Percentiles rank a stretch among this genome's conserved stretches.
Evolutionary conservation across 2,797 vertebrate genomes (phyloP).

Genomic region (Threskiornis aethiopicus): DNA sequence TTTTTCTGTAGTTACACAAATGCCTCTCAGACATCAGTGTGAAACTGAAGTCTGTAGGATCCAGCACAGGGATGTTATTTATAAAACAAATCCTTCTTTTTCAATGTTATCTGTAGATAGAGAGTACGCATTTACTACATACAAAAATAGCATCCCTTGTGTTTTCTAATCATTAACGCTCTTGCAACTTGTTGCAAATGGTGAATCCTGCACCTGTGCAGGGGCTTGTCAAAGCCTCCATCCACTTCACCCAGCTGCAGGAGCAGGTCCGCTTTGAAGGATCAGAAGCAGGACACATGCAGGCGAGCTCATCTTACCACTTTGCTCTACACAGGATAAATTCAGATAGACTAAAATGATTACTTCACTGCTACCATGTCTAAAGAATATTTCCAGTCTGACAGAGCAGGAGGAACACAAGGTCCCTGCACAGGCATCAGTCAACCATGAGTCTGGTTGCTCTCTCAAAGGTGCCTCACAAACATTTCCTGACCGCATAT

Average conservation of each 20-base stretch:
- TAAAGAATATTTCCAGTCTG: neutral
- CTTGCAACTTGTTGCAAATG: neutral
- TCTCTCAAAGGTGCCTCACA: neutral
- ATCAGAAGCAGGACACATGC: neutral
- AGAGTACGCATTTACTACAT: neutral
- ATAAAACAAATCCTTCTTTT: neutral
- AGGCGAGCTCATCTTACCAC: accelerated
- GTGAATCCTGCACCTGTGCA: neutral
- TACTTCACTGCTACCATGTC: neutral
- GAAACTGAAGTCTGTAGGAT: neutral
- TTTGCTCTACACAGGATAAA: neutral
- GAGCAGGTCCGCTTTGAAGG: neutral
- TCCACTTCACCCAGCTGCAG: neutral
- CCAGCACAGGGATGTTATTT: neutral
- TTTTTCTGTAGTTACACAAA: neutral
- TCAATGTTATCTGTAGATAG: neutral
- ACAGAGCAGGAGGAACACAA: neutral
- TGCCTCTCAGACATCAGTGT: neutral
- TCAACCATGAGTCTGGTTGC: neutral
- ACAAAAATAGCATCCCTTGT: neutral
- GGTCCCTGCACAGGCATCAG: accelerated
- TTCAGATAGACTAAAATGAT: neutral
- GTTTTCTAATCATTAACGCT: neutral
- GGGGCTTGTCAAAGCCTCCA: neutral
- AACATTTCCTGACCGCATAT: neutral